A percentile compares a stretch with the other conserved stretches of the same genome.
Conservation (phyloP, 2,888 invertebrate species). For the Tryphoninae sp. region DNA sequence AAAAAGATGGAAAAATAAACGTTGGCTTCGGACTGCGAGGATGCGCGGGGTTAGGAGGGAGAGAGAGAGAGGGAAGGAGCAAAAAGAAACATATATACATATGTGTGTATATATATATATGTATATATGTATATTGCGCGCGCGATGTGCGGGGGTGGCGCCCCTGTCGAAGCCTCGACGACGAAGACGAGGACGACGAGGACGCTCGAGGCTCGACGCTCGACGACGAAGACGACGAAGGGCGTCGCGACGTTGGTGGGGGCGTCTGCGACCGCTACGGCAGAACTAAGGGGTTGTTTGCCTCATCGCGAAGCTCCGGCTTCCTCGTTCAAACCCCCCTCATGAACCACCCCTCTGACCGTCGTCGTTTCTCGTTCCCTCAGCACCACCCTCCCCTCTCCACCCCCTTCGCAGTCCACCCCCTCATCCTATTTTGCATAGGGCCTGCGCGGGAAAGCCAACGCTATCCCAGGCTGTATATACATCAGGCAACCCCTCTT, state of each 20-base stretch:
- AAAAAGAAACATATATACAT: background rate
- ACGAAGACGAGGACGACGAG: constrained; percentile 38
- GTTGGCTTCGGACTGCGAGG: background rate
- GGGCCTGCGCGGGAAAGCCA: constrained; percentile 77
- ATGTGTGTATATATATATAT: background rate
- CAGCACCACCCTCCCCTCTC: constrained; percentile 63
- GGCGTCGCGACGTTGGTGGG: constrained; percentile 78
- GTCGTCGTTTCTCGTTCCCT: constrained; percentile 13
- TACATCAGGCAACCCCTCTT: constrained; percentile 49
- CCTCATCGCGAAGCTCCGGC: constrained; percentile 76
- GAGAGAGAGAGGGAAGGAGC: constrained; percentile 4
- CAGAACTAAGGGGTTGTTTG: constrained; percentile 81
- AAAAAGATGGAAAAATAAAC: too few relatives aligned
- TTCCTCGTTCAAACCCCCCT: constrained; percentile 71
- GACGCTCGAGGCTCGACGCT: constrained; percentile 39
- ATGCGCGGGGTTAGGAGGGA: background rate
- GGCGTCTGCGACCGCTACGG: constrained; percentile 80
- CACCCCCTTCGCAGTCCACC: constrained; percentile 62
- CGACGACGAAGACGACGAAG: constrained; percentile 63
- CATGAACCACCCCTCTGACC: background rate
- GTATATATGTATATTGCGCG: constrained; percentile 8
- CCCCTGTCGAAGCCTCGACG: constrained; percentile 55
- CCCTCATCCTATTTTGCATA: constrained; percentile 79
- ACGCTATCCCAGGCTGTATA: constrained; percentile 26
- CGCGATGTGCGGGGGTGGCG: constrained; percentile 54